phyloP scores from a whole-genome alignment of 2,113 vertebrate genomes.

The Mionectes macconnelli region DNA sequence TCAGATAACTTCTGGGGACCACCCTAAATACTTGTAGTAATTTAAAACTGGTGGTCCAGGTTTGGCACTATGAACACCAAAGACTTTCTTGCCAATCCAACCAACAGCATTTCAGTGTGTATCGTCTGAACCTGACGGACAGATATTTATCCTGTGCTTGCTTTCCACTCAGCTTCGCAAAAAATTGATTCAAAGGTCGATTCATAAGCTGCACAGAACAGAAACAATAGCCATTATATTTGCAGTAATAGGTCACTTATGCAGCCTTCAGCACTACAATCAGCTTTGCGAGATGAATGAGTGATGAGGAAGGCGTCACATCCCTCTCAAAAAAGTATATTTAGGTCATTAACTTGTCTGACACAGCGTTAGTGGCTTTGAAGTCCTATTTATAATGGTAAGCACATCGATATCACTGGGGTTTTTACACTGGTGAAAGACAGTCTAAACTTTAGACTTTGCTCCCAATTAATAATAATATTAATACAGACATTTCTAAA shows the following conservation, averaged over 20 bases:
- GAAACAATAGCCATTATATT: not conserved
- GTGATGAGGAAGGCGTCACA: not conserved
- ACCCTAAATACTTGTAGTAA: not conserved
- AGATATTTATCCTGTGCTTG: not conserved
- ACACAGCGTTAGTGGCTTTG: not conserved
- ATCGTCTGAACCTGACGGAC: not conserved
- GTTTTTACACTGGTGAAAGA: not conserved
- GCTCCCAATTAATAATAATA: not conserved
- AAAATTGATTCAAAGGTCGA: slow-evolving; percentile 27
- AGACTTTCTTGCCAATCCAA: not conserved
- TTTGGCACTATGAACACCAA: not conserved
- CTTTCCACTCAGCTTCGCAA: slow-evolving; percentile 9
- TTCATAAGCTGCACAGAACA: not conserved
- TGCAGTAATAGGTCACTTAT: slow-evolving; percentile 4
- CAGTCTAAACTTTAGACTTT: not conserved
- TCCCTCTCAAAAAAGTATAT: not conserved
- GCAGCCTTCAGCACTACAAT: not conserved
- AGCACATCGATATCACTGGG: not conserved
- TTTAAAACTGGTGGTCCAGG: not conserved
- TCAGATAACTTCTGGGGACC: not conserved
- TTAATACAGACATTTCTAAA: not conserved
- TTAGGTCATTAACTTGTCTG: slow-evolving; percentile 21
- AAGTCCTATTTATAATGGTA: not conserved
- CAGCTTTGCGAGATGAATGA: slow-evolving; percentile 1
- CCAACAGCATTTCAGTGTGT: not conserved